Percentiles rank a stretch among this genome's conserved stretches.
These are phyloP conservation scores for Busseola fusca DNA, from an alignment of 2,888 invertebrate genomes.

Conservation along the genomic window DNA sequence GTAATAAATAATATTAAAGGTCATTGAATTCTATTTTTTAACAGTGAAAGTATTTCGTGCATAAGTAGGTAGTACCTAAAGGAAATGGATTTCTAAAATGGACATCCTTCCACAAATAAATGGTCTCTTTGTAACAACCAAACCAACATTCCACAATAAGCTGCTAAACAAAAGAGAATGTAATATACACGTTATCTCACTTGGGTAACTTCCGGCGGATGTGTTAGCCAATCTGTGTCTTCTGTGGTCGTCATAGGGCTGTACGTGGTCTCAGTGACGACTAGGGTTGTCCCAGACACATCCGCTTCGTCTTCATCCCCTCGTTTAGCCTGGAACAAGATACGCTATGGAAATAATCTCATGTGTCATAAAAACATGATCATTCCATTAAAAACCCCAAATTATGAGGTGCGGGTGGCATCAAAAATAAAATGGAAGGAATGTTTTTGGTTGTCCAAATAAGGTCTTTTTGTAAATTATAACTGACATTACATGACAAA, in stretches of 20 bases:
- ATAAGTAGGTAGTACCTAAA: no score
- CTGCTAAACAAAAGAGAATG: constrained; percentile 11
- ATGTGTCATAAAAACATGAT: constrained; percentile 49
- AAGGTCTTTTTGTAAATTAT: neutral
- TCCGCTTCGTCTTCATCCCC: constrained; percentile 72
- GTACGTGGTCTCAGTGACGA: constrained; percentile 79
- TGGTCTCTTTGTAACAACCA: neutral
- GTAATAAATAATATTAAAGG: neutral
- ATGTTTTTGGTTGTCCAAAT: constrained; percentile 16
- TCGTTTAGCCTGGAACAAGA: constrained; percentile 72
- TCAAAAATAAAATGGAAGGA: constrained; percentile 11
- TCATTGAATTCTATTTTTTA: neutral
- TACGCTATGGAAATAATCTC: constrained; percentile 39
- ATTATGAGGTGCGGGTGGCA: constrained; percentile 3
- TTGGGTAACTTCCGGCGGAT: constrained; percentile 76
- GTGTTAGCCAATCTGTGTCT: constrained; percentile 84
- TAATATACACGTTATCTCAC: constrained; percentile 66
- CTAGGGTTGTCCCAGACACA: constrained; percentile 62
- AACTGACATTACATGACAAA: constrained; percentile 13
- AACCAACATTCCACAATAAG: constrained; percentile 2
- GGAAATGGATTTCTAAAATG: neutral
- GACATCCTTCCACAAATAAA: neutral
- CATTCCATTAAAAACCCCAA: constrained; percentile 35
- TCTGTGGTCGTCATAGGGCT: constrained; percentile 81
- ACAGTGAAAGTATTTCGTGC: neutral